Evolutionary conservation across 2,888 invertebrate species (phyloP).

Genomic region (Caenorhabditis zanzibari): DNA sequence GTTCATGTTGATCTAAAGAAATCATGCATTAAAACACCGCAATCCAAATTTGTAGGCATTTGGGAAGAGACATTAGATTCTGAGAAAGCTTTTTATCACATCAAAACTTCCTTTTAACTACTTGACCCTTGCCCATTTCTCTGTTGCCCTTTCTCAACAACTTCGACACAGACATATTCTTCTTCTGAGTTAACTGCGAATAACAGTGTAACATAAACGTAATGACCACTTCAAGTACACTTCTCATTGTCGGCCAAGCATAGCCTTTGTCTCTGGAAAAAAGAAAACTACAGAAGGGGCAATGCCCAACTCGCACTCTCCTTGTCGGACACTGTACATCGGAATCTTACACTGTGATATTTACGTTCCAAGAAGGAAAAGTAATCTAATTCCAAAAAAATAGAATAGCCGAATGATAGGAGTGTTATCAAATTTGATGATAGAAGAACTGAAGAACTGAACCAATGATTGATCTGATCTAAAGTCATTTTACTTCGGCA

Average conservation of each 20-base stretch:
- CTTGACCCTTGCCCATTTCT: slow-evolving; percentile 39
- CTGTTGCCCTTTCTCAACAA: slow-evolving; percentile 15
- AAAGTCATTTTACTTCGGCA: slow-evolving; percentile 51
- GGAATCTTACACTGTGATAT: slow-evolving; percentile 41
- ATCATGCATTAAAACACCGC: no score
- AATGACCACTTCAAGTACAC: slow-evolving; percentile 57
- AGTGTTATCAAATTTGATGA: slow-evolving; percentile 8
- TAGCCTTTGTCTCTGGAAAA: slow-evolving; percentile 20
- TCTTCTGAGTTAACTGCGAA: slow-evolving; percentile 29
- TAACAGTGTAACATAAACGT: slow-evolving; percentile 44
- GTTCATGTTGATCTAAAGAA: no score
- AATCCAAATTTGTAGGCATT: no score
- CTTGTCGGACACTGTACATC: background rate
- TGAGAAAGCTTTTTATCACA: no score
- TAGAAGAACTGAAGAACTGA: slow-evolving; percentile 26
- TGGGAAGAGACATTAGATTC: no score
- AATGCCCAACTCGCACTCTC: background rate
- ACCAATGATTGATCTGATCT: slow-evolving; percentile 60
- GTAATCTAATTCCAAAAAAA: background rate
- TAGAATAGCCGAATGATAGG: background rate
- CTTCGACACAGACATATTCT: slow-evolving; percentile 26
- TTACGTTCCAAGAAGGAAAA: slow-evolving; percentile 53
- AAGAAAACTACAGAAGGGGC: background rate
- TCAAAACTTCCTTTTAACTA: slow-evolving; percentile 20
- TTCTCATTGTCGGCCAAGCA: slow-evolving; percentile 27